phyloP scores from a whole-genome alignment of 1,140 invertebrate species.

The Nymphalis io region DNA sequence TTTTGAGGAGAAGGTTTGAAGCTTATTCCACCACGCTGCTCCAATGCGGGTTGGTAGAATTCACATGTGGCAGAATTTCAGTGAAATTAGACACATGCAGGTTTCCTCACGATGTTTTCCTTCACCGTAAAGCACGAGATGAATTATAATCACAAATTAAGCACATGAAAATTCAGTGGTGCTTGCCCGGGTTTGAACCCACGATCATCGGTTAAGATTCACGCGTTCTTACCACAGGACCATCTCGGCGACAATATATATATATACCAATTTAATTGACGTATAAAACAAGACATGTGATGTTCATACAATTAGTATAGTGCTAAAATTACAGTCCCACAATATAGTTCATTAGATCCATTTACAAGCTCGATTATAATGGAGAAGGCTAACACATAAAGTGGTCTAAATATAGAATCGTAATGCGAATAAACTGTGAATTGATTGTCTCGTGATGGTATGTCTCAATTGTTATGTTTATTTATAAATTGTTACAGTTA shows the following conservation, averaged over 20 bases:
- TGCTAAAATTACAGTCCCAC: conserved; percentile 55
- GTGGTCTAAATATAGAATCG: conserved; percentile 65
- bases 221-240: too few relatives aligned
- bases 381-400: conserved; percentile 60
- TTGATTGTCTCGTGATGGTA: conserved; percentile 59
- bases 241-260: neutral
- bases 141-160: too few relatives aligned
- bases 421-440: conserved; percentile 61
- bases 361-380: conserved; percentile 50
- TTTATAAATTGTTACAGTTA: conserved; percentile 39
- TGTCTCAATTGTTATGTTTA: conserved; percentile 52
- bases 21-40: too few relatives aligned
- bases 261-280: conserved; percentile 24
- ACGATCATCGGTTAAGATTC: too few relatives aligned
- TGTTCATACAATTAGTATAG: conserved; percentile 45
- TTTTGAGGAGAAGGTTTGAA: too few relatives aligned
- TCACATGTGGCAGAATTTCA: too few relatives aligned
- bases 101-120: too few relatives aligned
- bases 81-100: too few relatives aligned
- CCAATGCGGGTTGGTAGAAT: too few relatives aligned
- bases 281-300: conserved; percentile 36
- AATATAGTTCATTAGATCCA: conserved; percentile 48
- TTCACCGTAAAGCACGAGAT: too few relatives aligned
- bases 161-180: too few relatives aligned
- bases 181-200: too few relatives aligned